These are phyloP conservation scores for Danaus chrysippus DNA, from an alignment of 2,888 invertebrate genomes.

Conservation along the genomic window DNA sequence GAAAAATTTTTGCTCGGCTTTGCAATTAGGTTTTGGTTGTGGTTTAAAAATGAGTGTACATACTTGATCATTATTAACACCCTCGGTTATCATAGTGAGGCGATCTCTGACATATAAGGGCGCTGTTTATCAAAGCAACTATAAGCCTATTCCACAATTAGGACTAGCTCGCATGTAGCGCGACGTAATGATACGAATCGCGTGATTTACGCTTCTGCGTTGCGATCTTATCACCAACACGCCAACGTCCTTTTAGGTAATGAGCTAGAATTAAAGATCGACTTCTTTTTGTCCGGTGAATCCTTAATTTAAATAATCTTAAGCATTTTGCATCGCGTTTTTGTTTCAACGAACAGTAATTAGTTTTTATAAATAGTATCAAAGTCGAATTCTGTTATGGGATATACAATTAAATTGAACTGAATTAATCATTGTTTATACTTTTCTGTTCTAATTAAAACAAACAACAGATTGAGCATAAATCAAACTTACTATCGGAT, in stretches of 20 bases:
- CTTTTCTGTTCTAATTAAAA: too few species aligned
- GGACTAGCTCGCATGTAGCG: slow-evolving; percentile 57
- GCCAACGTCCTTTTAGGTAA: slow-evolving; percentile 51
- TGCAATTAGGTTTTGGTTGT: too few species aligned
- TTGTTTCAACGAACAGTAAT: too few species aligned
- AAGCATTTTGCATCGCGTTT: slow-evolving; percentile 1
- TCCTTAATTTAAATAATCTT: slow-evolving; percentile 12
- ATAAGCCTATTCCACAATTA: slow-evolving; percentile 51
- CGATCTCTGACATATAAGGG: slow-evolving; percentile 17
- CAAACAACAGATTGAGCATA: too few species aligned
- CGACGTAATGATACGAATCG: slow-evolving; percentile 53
- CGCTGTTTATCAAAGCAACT: slow-evolving; percentile 25
- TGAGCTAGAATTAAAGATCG: slow-evolving; percentile 43
- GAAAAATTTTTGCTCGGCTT: too few species aligned
- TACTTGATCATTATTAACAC: slow-evolving; percentile 2
- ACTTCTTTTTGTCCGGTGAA: slow-evolving; percentile 24
- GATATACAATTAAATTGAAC: too few species aligned
- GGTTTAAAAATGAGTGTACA: background rate
- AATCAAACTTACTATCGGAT: background rate
- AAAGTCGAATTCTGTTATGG: too few species aligned
- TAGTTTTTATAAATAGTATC: too few species aligned
- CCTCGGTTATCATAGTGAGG: background rate
- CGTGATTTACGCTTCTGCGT: slow-evolving; percentile 57
- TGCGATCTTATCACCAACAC: slow-evolving; percentile 28
- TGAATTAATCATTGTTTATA: too few species aligned